Base-by-base conservation (phyloP, 2,888 invertebrate genomes). In the Drosophila cognata region DNA sequence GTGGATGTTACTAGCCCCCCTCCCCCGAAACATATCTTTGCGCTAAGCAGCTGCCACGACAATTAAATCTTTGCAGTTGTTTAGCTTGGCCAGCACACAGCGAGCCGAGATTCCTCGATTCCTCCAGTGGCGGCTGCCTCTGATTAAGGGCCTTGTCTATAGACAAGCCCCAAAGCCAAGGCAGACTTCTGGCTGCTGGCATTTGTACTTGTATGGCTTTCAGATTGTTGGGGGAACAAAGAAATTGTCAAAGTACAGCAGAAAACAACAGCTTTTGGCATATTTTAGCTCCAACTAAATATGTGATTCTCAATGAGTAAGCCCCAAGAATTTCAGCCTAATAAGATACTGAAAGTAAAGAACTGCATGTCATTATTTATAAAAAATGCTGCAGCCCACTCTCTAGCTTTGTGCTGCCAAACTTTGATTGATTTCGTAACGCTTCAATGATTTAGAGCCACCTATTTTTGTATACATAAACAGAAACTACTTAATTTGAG, bases 31-130 rank as follows among this genome's bases (percentile, higher is more conserved):
- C 52, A 29, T 58, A 62, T 62, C 70, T 61, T 38, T 59, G 64
- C 56, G 58, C 52, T 65, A 75, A 76, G 73, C 84, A 72, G 78
- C 73, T 78, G 79, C 70, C 56, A 78, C 62, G 64, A 83, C 87
- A 88, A 89, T 88, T 88, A 88, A 88, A 89, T 88, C 87, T 89
- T 75, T 77, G 77, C 89, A 83, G 88, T 83, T 85, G 89, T 85
- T 88, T 79, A 79, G 77, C 74, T 68, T 57, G 64, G 55, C 35
- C 53, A 48, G 46, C 46, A 46, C 46, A 46, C 21, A 25, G 46
- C 46, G 25, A 41, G 76, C 79, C 67, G 79, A 87, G 85, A 89
- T 89, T 89, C 85, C 82, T 53, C 67, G 69, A 69, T 52, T 58
- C 69, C 51, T 43, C 13, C 68, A 8, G 50, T 33, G 52, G 74